A percentile compares a stretch with the other conserved stretches of the same genome.
Conservation (phyloP, 2,113 vertebrate genomes). For the Trichechus manatus region DNA sequence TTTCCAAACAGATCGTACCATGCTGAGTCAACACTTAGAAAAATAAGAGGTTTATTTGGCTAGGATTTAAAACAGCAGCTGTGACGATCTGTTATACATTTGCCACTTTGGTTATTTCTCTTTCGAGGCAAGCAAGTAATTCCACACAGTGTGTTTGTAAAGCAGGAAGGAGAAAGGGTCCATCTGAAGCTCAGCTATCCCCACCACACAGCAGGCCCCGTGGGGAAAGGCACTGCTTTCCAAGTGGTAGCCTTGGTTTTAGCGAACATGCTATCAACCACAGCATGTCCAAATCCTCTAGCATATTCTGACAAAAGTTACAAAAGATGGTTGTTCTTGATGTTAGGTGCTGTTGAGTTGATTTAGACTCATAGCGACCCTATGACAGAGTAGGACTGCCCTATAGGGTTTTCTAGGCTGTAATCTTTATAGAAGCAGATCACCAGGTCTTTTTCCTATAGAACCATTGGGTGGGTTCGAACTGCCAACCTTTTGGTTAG, state of each 20-base stretch:
- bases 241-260: neutral
- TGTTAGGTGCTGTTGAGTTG: neutral
- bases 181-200: neutral
- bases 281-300: neutral
- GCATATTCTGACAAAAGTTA: neutral
- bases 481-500: neutral
- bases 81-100: neutral
- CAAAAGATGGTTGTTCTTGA: neutral
- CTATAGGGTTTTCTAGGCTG: neutral
- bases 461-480: neutral
- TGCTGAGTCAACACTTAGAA: neutral
- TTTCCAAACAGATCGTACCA: constrained; percentile 17
- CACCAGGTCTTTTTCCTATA: neutral
- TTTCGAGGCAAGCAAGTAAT: neutral
- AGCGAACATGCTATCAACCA: neutral
- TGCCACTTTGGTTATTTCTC: constrained; percentile 42
- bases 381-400: neutral
- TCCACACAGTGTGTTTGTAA: neutral
- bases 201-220: neutral
- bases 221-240: neutral
- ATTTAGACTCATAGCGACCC: neutral
- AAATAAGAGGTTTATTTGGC: constrained; percentile 49
- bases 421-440: neutral
- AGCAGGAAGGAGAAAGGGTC: neutral
- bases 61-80: neutral